Percentiles rank a stretch among this genome's conserved stretches.
phyloP scores from a whole-genome alignment of 2,888 invertebrate species.

The Balanococcus diminutus region DNA sequence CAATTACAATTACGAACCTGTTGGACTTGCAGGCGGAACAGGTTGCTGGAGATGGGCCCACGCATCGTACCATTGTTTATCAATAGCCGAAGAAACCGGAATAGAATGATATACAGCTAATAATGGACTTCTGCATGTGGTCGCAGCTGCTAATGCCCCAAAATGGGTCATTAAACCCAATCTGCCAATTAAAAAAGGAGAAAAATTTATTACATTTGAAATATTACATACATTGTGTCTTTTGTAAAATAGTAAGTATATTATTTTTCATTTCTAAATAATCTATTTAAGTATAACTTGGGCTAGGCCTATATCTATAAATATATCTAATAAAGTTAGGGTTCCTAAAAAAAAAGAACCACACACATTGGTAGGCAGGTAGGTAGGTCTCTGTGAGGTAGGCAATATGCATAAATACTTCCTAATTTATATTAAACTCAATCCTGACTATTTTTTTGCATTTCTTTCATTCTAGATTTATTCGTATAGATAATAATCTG shows the following conservation, averaged over 20 bases:
- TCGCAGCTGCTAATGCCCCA: conserved; percentile 75
- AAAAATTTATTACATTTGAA: neutral
- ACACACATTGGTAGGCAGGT: too few species aligned
- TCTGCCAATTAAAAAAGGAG: conserved; percentile 63
- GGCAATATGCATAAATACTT: neutral
- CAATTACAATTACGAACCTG: conserved; percentile 66
- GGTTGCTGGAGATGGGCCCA: conserved; percentile 59
- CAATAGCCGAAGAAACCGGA: conserved; percentile 59
- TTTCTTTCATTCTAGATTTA: neutral
- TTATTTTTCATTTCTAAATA: too few species aligned
- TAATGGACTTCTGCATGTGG: conserved; percentile 62
- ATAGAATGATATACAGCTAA: conserved; percentile 72
- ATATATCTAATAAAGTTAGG: too few species aligned
- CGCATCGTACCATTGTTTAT: conserved; percentile 60
- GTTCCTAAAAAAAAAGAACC: too few species aligned
- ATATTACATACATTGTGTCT: neutral
- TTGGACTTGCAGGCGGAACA: conserved; percentile 67
- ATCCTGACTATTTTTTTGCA: neutral
- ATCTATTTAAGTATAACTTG: too few species aligned
- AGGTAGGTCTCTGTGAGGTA: neutral
- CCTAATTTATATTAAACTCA: neutral
- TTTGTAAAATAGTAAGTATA: too few species aligned
- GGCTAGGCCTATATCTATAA: too few species aligned
- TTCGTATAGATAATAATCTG: neutral
- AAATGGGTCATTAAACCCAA: conserved; percentile 82